These are phyloP conservation scores for Dinomys branickii DNA, from an alignment of 2,113 vertebrate species.

Conservation along the genomic window DNA sequence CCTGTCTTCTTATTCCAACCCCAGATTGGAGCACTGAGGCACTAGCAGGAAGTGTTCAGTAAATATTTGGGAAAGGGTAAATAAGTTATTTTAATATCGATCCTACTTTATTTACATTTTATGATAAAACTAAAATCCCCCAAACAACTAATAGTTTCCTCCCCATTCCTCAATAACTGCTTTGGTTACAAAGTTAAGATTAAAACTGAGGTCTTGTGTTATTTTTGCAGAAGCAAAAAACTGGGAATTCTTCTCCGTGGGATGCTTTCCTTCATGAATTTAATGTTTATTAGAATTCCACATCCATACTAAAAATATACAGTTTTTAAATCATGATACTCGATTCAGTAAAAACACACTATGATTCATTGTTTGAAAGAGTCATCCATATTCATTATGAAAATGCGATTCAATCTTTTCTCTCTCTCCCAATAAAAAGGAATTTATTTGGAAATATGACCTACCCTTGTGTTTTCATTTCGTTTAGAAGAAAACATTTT, in stretches of 20 bases:
- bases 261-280: not conserved
- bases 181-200: not conserved
- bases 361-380: conserved; percentile 33
- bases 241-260: not conserved
- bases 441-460: conserved; percentile 21
- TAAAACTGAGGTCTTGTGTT: not conserved
- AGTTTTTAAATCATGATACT: not conserved
- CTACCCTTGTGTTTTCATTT: not conserved
- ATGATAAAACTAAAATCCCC: not conserved
- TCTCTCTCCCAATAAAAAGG: not conserved
- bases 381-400: not conserved
- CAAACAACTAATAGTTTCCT: not conserved
- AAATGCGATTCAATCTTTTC: conserved; percentile 30
- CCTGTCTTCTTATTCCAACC: not conserved
- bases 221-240: not conserved
- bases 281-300: conserved; percentile 23
- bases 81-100: conserved; percentile 33
- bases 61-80: conserved; percentile 23
- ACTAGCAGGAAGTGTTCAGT: not conserved
- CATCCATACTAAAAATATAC: not conserved
- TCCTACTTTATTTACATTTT: not conserved
- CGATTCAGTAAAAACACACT: conserved; percentile 46
- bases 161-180: not conserved
- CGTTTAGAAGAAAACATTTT: not conserved
- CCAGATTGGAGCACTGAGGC: not conserved